Percentiles rank a stretch among this genome's conserved stretches.
These are phyloP conservation scores for Meloidogyne exigua DNA, from an alignment of 1,140 invertebrate genomes.

Conservation along the genomic window DNA sequence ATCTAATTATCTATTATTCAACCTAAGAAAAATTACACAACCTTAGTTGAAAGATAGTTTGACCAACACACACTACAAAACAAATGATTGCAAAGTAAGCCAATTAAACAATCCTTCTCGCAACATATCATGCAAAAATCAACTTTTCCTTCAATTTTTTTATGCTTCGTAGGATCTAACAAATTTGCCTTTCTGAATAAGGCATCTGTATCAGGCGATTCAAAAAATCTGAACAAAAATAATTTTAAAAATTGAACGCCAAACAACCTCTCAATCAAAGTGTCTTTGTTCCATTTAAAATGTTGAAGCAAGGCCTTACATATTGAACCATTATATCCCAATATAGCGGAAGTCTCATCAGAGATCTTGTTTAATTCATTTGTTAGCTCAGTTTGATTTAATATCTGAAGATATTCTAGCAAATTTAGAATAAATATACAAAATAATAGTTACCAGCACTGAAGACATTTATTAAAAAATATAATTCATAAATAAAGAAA, in stretches of 20 bases:
- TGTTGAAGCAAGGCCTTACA: slow-evolving; percentile 43
- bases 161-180: slow-evolving; percentile 24
- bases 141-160: slow-evolving; percentile 16
- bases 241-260: not conserved
- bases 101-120: slow-evolving; percentile 26
- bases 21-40: not conserved
- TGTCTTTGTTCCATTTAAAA: slow-evolving; percentile 49
- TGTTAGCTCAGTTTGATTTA: slow-evolving; percentile 33
- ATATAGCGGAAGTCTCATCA: slow-evolving; percentile 39
- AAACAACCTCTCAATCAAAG: slow-evolving; percentile 40
- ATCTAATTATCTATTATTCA: slow-evolving; percentile 29
- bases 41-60: slow-evolving; percentile 37
- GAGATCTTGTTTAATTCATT: slow-evolving; percentile 39
- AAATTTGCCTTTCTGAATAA: slow-evolving; percentile 34
- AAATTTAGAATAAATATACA: too few relatives aligned
- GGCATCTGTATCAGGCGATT: slow-evolving; percentile 34
- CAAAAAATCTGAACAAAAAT: slow-evolving; percentile 38
- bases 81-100: slow-evolving; percentile 37
- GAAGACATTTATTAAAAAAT: too few relatives aligned
- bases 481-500: too few relatives aligned
- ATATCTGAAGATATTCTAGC: slow-evolving; percentile 28
- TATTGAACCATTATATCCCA: slow-evolving; percentile 36
- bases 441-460: too few relatives aligned
- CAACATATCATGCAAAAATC: slow-evolving; percentile 42
- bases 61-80: slow-evolving; percentile 44